Base-by-base conservation (phyloP, 1,140 invertebrate genomes). In the Tetragnatha versicolor region DNA sequence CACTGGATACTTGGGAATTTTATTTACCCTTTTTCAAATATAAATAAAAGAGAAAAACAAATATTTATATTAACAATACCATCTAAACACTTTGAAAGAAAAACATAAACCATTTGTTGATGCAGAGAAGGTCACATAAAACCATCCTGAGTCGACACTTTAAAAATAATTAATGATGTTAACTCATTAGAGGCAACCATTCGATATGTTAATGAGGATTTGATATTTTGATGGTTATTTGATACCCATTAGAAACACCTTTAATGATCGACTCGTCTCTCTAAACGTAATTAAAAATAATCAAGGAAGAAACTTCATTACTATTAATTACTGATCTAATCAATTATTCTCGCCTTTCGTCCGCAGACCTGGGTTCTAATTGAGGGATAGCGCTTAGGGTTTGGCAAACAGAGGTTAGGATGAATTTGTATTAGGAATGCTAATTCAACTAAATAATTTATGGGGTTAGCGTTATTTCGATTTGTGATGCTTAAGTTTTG, bases 161-260 rank as follows among this genome's bases (percentile, higher is more conserved):
- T 60, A 60, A 58, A 73, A 73, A 73, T 73, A 60, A 60, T 73
- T 73, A 53, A 73, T 73, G 53, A 37, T 73, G 39, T 60, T 60
- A 47, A 60, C 55, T 45, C 22, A 73, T 73, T 73, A 60, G 31
- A 73, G 35, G 22, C 47, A 29, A 33, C 29, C 39, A 39, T 70
- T 70, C 68, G 37, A 55, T 47, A 45, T 55, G 33, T 55, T 73
- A 73, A 73, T 73, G 69, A 73, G 37, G 31, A 73, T 60, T 73
- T 73, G 69, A 73, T 60, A 60, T 73, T 73, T 73, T 73, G 60
- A 73, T 60, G 69, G 55, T 31, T 42, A 73, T 58, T 73, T 60
- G 53, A 73, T 35, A 27, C 55, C 47, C 69, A 73, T 73, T 73
- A 73, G 37, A 22, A 73, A 58, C 49, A 73, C 51, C 20, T 60